These are phyloP conservation scores for Stegastes partitus DNA, from an alignment of 2,113 vertebrate genomes.

Conservation along the genomic window DNA sequence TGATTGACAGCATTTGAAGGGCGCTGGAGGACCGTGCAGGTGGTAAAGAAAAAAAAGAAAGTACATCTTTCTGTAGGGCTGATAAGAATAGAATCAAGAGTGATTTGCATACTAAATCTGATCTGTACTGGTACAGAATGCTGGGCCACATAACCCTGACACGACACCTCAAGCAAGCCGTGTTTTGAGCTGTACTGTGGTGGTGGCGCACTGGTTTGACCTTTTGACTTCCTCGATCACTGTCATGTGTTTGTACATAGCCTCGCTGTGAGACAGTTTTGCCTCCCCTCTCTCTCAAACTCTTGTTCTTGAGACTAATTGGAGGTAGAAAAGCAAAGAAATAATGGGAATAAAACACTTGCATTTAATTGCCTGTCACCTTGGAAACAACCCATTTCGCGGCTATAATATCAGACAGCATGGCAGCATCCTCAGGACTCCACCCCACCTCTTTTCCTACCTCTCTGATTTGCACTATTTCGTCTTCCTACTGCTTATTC, in stretches of 20 bases:
- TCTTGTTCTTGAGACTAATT: constrained; percentile 31
- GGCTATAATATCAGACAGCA: constrained; percentile 11
- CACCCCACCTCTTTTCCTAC: neutral
- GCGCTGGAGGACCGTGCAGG: constrained; percentile 36
- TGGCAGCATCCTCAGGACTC: constrained; percentile 27
- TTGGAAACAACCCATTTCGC: constrained; percentile 54
- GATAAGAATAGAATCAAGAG: constrained; percentile 16
- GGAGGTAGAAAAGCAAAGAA: constrained; percentile 20
- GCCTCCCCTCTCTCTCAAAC: neutral
- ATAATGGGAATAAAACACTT: constrained; percentile 10
- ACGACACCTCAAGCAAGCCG: constrained; percentile 19
- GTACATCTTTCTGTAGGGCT: neutral
- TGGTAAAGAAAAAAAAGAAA: constrained; percentile 14
- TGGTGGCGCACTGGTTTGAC: constrained; percentile 1
- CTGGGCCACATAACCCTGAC: constrained; percentile 12
- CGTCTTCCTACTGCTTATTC: neutral
- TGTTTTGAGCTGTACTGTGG: neutral
- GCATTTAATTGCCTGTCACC: constrained; percentile 66
- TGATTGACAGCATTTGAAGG: constrained; percentile 63
- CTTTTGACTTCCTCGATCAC: neutral
- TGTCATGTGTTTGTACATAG: neutral
- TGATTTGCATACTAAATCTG: constrained; percentile 43
- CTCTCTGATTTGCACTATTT: constrained; percentile 18
- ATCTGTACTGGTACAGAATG: neutral
- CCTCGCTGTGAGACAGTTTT: constrained; percentile 2